Conservation (phyloP, 2,797 vertebrate genomes). For the Myiotriccus ornatus region DNA sequence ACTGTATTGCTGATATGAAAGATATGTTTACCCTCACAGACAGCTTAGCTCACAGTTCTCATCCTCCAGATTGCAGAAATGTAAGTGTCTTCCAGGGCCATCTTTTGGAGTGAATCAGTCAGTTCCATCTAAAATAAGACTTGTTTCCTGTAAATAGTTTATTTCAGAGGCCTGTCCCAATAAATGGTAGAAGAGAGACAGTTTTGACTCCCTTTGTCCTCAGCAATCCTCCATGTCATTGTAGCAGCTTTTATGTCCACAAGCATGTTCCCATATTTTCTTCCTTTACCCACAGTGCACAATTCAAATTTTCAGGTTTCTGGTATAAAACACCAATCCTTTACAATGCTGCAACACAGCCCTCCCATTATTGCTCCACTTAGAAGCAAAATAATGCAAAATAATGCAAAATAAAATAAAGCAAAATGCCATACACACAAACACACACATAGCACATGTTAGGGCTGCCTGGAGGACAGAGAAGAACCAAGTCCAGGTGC, state of each 20-base stretch:
- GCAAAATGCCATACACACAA: rapidly evolving
- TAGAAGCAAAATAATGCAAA: background rate
- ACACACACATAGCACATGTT: background rate
- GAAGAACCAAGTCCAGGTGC: background rate
- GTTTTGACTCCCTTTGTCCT: background rate
- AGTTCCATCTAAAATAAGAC: background rate
- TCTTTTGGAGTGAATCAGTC: background rate
- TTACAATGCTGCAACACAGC: background rate
- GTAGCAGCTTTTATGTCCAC: background rate
- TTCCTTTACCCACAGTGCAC: background rate
- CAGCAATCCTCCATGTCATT: background rate
- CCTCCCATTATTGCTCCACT: background rate
- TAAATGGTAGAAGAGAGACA: background rate
- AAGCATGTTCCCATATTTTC: background rate
- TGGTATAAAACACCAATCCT: background rate
- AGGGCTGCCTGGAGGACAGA: background rate
- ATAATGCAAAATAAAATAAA: background rate
- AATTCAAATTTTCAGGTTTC: background rate
- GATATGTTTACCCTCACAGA: background rate
- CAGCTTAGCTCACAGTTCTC: background rate
- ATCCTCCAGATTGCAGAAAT: background rate
- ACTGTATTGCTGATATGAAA: background rate
- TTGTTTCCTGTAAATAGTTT: background rate
- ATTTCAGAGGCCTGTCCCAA: background rate
- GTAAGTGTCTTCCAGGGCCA: background rate